Evolutionary conservation across 2,113 vertebrate genomes (phyloP).

Genomic region (Nycticebus coucang): DNA sequence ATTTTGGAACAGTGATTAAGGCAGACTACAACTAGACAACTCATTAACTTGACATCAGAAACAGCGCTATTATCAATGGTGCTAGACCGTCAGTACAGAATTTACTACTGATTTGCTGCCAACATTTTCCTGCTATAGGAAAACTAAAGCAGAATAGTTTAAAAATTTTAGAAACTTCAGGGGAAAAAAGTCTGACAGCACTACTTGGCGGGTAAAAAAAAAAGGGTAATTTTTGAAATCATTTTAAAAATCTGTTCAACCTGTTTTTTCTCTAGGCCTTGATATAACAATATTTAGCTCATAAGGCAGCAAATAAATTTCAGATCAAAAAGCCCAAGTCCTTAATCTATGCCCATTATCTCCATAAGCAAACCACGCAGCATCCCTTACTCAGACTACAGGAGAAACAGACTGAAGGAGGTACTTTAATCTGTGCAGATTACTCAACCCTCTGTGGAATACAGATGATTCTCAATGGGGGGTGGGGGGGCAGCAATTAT

Average conservation of each 20-base stretch:
- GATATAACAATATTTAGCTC: background rate
- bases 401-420: background rate
- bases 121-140: background rate
- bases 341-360: background rate
- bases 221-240: background rate
- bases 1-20: background rate
- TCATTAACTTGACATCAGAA: slow-evolving; percentile 28
- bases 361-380: background rate
- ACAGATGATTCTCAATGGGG: background rate
- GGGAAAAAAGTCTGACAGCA: background rate
- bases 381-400: background rate
- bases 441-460: background rate
- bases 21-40: slow-evolving; percentile 14
- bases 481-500: background rate
- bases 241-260: background rate
- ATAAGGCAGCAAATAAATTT: background rate
- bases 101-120: background rate
- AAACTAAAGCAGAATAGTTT: background rate
- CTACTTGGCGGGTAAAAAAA: background rate
- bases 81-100: background rate
- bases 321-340: background rate
- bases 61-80: background rate
- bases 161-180: background rate
- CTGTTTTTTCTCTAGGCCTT: slow-evolving; percentile 1
- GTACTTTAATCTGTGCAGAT: background rate